A percentile compares a stretch with the other conserved stretches of the same genome.
Evolutionary conservation across 1,140 invertebrate species (phyloP).

Genomic region (Ctenoplectra terminalis): DNA sequence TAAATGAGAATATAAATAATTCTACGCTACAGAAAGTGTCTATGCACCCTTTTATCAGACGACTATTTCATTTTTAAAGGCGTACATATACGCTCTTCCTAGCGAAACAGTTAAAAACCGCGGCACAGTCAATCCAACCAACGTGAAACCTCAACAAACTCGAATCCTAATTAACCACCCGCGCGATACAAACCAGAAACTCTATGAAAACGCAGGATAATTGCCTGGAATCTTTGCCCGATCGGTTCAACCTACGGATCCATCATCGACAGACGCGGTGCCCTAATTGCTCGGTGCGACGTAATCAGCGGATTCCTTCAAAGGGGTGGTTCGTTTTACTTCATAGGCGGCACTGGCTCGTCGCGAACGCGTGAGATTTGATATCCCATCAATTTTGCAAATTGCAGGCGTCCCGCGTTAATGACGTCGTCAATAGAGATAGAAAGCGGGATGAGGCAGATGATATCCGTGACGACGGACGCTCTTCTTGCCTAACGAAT

Average conservation of each 20-base stretch:
- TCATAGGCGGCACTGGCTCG: too few species aligned
- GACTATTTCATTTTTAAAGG: too few species aligned
- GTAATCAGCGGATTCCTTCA: not conserved
- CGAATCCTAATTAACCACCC: too few species aligned
- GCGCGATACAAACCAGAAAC: not conserved
- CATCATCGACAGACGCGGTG: not conserved
- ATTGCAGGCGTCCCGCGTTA: constrained; percentile 8
- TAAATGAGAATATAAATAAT: too few species aligned
- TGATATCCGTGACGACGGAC: constrained; percentile 6
- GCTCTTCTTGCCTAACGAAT: constrained; percentile 14
- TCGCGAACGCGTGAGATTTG: constrained; percentile 4
- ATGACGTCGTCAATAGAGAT: constrained; percentile 11
- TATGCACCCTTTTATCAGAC: too few species aligned
- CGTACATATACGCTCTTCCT: too few species aligned
- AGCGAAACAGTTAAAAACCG: too few species aligned
- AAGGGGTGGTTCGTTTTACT: not conserved
- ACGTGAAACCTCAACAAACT: too few species aligned
- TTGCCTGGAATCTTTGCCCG: too few species aligned
- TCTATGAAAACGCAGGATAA: not conserved
- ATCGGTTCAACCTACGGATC: not conserved
- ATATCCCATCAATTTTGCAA: constrained; percentile 38
- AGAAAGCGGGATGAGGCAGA: not conserved
- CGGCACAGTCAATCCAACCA: too few species aligned
- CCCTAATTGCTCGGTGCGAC: not conserved
- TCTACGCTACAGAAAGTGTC: too few species aligned